Evolutionary conservation across 2,888 invertebrate species (phyloP).

Genomic region (Cryptus armator): DNA sequence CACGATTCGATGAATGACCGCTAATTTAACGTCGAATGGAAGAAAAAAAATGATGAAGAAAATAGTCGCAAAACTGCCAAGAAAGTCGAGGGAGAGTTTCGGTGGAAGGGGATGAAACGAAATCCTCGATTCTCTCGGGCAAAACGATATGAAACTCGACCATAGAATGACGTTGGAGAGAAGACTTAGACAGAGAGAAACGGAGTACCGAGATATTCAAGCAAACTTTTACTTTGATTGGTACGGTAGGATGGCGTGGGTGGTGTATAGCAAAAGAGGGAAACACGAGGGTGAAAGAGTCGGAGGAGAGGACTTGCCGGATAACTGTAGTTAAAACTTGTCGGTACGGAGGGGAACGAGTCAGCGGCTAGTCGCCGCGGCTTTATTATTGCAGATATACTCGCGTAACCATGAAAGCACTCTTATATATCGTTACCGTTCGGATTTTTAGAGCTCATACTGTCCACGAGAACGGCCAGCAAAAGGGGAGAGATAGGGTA

Average conservation of each 20-base stretch:
- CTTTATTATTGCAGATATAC: conserved; percentile 75
- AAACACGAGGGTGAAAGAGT: neutral
- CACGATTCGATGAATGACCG: conserved; percentile 7
- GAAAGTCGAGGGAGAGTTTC: conserved; percentile 20
- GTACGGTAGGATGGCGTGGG: conserved; percentile 51
- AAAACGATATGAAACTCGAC: conserved; percentile 58
- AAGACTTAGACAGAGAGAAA: conserved; percentile 30
- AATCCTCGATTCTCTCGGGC: conserved; percentile 47
- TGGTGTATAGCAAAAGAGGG: neutral
- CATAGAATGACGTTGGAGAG: conserved; percentile 38
- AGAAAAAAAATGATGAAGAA: conserved; percentile 19
- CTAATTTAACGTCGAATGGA: neutral
- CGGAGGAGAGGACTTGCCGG: conserved; percentile 63
- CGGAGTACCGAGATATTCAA: conserved; percentile 65
- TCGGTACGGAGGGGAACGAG: conserved; percentile 69
- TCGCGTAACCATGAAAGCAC: conserved; percentile 73
- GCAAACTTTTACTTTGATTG: conserved; percentile 79
- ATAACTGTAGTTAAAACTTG: conserved; percentile 80
- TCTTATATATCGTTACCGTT: conserved; percentile 72
- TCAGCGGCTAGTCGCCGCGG: conserved; percentile 73
- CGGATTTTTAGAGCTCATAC: conserved; percentile 75
- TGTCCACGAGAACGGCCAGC: conserved; percentile 67
- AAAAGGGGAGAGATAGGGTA: conserved; percentile 43
- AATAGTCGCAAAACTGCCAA: conserved; percentile 2
- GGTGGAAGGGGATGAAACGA: conserved; percentile 17